These are phyloP conservation scores for Clarias pachynema DNA, from an alignment of 2,797 vertebrate genomes.

Conservation along the genomic window DNA sequence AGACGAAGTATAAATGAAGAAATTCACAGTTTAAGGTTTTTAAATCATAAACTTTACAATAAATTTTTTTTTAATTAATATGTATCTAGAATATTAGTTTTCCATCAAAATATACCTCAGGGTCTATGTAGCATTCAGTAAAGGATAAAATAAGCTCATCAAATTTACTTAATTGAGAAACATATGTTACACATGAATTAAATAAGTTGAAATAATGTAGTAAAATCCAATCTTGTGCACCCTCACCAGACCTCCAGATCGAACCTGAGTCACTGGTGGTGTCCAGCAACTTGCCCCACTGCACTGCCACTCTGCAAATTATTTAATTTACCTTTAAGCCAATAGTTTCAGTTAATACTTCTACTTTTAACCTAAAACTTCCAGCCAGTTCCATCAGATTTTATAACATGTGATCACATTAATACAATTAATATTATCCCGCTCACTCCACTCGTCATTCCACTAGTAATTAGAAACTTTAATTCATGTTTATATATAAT, in stretches of 20 bases:
- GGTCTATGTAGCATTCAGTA: background rate
- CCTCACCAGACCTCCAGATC: background rate
- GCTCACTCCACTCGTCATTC: background rate
- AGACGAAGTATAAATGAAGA: background rate
- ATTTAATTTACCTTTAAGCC: too few relatives aligned
- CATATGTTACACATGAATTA: background rate
- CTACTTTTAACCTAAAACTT: background rate
- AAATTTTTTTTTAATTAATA: too few relatives aligned
- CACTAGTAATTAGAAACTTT: background rate
- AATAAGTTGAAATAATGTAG: background rate
- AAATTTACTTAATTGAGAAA: background rate
- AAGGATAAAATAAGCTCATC: background rate
- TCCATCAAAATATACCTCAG: background rate
- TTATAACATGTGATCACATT: background rate
- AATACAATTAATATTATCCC: background rate
- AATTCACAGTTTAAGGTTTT: background rate
- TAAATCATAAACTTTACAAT: background rate
- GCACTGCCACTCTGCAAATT: too few relatives aligned
- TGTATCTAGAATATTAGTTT: background rate
- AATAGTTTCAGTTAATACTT: too few relatives aligned
- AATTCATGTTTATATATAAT: too few relatives aligned
- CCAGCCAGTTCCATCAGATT: background rate
- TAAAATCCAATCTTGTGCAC: background rate
- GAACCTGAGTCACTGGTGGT: background rate
- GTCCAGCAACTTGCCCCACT: background rate